Percentiles rank a stretch among this genome's conserved stretches.
phyloP scores from a whole-genome alignment of 1,140 invertebrate genomes.

The Drosophila jambulina region DNA sequence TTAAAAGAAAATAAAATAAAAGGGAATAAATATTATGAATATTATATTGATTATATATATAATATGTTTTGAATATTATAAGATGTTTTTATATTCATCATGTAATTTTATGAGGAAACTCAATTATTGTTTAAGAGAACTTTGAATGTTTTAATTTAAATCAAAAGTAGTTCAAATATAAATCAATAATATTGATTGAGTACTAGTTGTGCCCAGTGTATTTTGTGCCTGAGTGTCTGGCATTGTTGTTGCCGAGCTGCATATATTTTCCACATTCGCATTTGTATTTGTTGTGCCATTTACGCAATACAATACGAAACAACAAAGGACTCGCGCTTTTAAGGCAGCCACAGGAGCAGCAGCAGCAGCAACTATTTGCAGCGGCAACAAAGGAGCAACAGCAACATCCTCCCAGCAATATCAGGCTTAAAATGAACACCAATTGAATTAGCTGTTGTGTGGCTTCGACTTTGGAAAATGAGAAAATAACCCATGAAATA shows the following conservation, averaged over 20 bases:
- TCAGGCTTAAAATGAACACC: constrained; percentile 9
- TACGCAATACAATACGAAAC: constrained; percentile 29
- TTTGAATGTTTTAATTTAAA: background rate
- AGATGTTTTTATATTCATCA: too few relatives aligned
- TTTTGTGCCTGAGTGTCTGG: constrained; percentile 8
- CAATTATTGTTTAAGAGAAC: too few relatives aligned
- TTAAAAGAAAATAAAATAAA: too few relatives aligned
- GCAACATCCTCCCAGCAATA: constrained; percentile 6
- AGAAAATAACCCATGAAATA: background rate
- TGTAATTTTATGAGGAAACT: too few relatives aligned
- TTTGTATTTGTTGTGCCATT: constrained; percentile 42
- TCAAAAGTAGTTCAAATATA: background rate
- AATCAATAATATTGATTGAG: too few relatives aligned
- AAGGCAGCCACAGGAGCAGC: constrained; percentile 55
- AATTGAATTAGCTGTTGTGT: constrained; percentile 17
- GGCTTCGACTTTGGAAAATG: background rate
- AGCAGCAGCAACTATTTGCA: constrained; percentile 25
- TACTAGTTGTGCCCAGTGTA: background rate
- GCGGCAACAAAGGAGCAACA: constrained; percentile 19
- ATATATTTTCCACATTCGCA: constrained; percentile 6
- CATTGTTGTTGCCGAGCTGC: constrained; percentile 15
- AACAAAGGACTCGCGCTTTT: constrained; percentile 65
- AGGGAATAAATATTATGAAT: too few relatives aligned
- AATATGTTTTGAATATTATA: too few relatives aligned
- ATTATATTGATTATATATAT: too few relatives aligned